Base-by-base conservation (phyloP, 2,888 invertebrate species). In the Coelopa pilipes region DNA sequence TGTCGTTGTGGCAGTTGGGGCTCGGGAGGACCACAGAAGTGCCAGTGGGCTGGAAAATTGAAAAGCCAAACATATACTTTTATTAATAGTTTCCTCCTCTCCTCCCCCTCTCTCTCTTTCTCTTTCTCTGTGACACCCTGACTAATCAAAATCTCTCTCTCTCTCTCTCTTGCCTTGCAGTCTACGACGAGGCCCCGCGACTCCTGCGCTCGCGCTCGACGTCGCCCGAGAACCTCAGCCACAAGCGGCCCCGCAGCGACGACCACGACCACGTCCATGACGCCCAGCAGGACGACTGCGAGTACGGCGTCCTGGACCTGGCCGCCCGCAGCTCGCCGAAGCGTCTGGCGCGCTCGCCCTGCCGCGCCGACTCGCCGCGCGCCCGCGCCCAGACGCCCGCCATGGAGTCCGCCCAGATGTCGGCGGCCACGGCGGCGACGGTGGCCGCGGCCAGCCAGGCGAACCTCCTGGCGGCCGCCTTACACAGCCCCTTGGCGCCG, bases 31-130 rank as follows among this genome's bases (percentile, higher is more conserved):
- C 71, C 72, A 76, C 74, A 72, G 74, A 67, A 66, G 81, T 83
- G 83, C 82, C 86, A 86, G 77, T 85, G 85, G 79, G 76, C 86
- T 82, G 87, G 86, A 86, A 86, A 85, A 85, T 85, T 85, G 85
- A 84, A 85, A 86, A 86, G 79, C 81, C 80, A 82, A 83, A 81
- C 80, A 82, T 82, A 81, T 80, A 81, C 80, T 81, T 77, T 79
- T 77, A 76, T 77, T 76, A 76, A 75, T 74, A 78, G 72, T 76
- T 69, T 71, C 73, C 45, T 45, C n/a, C 7, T 1, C 24, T 46
- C 4, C 69, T 68, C 5, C 53, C 34, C 12, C 68, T 55, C 2
- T 24, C 17, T 34, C 47, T 66, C 12, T 10, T 17, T 12, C 50
- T 50, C 11, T 17, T 21, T 34, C 21, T 34, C n/a, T 65, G 7